Evolutionary conservation across 2,113 vertebrate species (phyloP).

Genomic region (Centropus unirufus): DNA sequence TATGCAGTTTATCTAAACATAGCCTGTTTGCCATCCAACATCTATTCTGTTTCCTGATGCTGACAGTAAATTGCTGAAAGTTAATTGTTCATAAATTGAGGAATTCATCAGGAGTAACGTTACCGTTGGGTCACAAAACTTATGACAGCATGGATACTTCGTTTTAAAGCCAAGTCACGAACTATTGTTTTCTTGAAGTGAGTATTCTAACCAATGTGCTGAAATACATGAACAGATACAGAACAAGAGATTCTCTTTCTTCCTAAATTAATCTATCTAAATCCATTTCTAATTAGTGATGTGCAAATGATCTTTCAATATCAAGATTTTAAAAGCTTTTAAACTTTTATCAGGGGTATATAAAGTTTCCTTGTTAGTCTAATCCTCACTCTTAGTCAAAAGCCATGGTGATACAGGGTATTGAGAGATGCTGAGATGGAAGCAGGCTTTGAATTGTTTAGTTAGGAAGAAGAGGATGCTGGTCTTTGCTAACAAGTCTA

Average conservation of each 20-base stretch:
- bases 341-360: neutral
- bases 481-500: neutral
- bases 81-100: slow-evolving; percentile 39
- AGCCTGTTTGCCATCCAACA: neutral
- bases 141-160: neutral
- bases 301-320: neutral
- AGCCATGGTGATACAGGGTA: accelerated
- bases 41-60: neutral
- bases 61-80: neutral
- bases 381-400: neutral
- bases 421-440: neutral
- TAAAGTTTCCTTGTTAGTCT: neutral
- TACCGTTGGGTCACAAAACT: neutral
- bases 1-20: neutral
- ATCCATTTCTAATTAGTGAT: neutral
- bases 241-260: neutral
- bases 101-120: slow-evolving; percentile 10
- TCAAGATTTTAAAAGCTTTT: neutral
- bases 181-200: neutral
- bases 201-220: neutral
- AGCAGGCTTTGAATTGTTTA: neutral
- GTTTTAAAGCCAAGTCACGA: slow-evolving; percentile 39
- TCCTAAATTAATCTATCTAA: neutral
- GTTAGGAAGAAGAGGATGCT: neutral
- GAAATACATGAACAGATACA: neutral